Evolutionary conservation across 2,113 vertebrate species (phyloP).

Genomic region (Willisornis vidua): DNA sequence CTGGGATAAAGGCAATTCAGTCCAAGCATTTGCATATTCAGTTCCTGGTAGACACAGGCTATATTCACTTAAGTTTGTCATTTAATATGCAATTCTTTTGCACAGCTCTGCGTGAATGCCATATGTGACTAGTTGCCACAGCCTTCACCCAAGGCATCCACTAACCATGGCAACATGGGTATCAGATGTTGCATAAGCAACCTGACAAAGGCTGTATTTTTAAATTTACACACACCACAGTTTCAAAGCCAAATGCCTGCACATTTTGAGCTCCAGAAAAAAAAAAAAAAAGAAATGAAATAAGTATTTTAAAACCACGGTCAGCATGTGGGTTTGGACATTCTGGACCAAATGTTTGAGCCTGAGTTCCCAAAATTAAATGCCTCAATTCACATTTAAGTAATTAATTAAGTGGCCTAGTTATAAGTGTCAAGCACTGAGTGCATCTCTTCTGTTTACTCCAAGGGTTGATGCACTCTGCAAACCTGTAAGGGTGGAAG

Average conservation of each 20-base stretch:
- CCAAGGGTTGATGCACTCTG: not conserved
- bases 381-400: not conserved
- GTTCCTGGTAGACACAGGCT: not conserved
- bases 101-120: slow-evolving; percentile 51
- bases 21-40: slow-evolving; percentile 9
- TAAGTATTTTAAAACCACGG: not conserved
- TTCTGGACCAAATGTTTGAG: not conserved
- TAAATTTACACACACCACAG: slow-evolving; percentile 52
- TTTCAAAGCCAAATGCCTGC: slow-evolving; percentile 65
- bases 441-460: not conserved
- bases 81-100: slow-evolving; percentile 68
- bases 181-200: slow-evolving; percentile 65
- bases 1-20: not conserved
- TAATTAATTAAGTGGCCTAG: not conserved
- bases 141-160: slow-evolving; percentile 55
- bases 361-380: not conserved
- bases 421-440: not conserved
- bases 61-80: slow-evolving; percentile 29
- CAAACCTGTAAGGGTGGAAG: not conserved
- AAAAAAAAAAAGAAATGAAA: not conserved
- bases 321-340: not conserved
- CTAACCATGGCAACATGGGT: slow-evolving; percentile 75
- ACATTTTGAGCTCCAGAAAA: not conserved
- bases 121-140: slow-evolving; percentile 73
- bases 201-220: slow-evolving; percentile 27